phyloP scores from a whole-genome alignment of 2,797 vertebrate genomes.

The Danio choprae region DNA sequence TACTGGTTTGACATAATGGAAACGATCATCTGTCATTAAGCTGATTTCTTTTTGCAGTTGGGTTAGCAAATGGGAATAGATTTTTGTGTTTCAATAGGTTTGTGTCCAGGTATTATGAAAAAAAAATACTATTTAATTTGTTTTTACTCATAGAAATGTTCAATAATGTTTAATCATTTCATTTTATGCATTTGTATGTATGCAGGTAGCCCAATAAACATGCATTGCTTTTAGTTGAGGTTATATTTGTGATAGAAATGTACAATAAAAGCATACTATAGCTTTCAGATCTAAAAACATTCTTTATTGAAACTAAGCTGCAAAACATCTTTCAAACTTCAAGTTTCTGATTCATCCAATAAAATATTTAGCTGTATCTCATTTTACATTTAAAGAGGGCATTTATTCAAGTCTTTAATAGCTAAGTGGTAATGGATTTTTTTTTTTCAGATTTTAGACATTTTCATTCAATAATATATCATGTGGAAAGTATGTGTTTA shows the following conservation, averaged over 20 bases:
- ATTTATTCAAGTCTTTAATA: background rate
- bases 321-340: background rate
- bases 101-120: background rate
- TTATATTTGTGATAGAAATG: background rate
- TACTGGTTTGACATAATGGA: constrained; percentile 22
- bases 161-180: background rate
- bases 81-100: background rate
- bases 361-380: too few relatives aligned
- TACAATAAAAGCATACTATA: background rate
- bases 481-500: too few relatives aligned
- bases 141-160: background rate
- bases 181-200: background rate
- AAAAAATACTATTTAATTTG: background rate
- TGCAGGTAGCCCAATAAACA: background rate
- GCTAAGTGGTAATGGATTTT: background rate
- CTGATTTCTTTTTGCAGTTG: constrained; percentile 18
- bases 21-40: constrained; percentile 30
- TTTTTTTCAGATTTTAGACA: background rate
- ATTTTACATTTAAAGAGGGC: background rate
- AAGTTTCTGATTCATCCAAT: too few relatives aligned
- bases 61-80: background rate
- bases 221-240: background rate
- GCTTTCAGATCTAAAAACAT: background rate
- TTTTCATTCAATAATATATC: too few relatives aligned
- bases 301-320: background rate